Conservation (phyloP, 2,113 vertebrate species). For the Glaucomys volans region DNA sequence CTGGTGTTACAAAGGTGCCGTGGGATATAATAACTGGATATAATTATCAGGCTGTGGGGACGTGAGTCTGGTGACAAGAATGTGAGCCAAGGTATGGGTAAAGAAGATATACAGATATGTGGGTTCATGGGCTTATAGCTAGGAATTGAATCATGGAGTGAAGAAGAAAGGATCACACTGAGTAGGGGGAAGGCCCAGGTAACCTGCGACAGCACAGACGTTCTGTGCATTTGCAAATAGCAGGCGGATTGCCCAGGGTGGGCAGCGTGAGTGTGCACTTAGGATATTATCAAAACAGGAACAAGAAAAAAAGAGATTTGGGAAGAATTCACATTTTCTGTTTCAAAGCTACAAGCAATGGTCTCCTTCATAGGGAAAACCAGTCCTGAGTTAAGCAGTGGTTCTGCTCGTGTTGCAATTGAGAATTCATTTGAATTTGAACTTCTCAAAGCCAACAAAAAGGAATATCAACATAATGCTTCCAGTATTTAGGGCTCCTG, state of each 20-base stretch:
- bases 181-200: not conserved
- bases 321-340: slow-evolving; percentile 9
- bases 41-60: no score
- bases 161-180: not conserved
- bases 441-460: not conserved
- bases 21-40: accelerated
- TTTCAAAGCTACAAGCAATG: not conserved
- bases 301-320: not conserved
- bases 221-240: not conserved
- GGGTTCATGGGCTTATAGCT: no score
- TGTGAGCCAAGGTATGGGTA: not conserved
- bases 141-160: no score
- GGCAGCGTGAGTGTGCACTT: not conserved
- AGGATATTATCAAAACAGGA: not conserved
- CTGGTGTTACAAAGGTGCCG: accelerated
- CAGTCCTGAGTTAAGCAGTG: not conserved
- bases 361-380: not conserved
- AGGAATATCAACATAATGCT: not conserved
- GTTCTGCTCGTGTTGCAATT: not conserved
- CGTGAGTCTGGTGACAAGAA: accelerated
- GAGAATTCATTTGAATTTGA: not conserved
- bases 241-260: no score
- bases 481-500: not conserved
- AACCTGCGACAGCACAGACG: accelerated
- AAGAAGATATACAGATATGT: not conserved